Percentiles rank a stretch among this genome's conserved stretches.
These are phyloP conservation scores for Propithecus perrieri DNA, from an alignment of 2,797 vertebrate genomes.

Conservation along the genomic window DNA sequence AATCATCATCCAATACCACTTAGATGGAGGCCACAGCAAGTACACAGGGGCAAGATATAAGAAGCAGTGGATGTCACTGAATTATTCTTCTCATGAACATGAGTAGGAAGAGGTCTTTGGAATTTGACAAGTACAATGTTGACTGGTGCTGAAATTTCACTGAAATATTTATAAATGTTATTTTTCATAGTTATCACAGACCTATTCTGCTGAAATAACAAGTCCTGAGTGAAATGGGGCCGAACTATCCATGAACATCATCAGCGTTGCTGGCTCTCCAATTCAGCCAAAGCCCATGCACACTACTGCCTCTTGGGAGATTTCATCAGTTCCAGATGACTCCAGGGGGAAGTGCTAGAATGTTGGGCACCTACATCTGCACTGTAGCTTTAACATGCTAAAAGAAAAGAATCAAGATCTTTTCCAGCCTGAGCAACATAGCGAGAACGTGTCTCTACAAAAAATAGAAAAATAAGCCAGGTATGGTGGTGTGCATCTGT, in stretches of 20 bases:
- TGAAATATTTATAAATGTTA: neutral
- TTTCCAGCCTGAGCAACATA: neutral
- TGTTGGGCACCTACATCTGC: neutral
- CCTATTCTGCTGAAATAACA: constrained; percentile 38
- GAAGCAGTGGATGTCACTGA: neutral
- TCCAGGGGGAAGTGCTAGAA: neutral
- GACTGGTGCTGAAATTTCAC: neutral
- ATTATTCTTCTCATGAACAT: neutral
- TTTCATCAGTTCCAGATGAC: neutral
- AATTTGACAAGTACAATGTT: neutral
- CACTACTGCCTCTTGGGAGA: neutral
- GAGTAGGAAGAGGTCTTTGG: neutral
- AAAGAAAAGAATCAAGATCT: neutral
- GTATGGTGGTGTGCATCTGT: neutral
- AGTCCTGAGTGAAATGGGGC: neutral
- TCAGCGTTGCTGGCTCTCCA: neutral
- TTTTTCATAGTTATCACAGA: neutral
- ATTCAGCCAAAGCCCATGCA: neutral
- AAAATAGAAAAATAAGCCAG: neutral
- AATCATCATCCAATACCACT: neutral
- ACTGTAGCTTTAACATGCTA: neutral
- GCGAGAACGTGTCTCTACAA: neutral
- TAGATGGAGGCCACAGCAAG: neutral
- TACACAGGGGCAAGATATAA: neutral
- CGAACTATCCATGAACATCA: neutral